Evolutionary conservation across 2,113 vertebrate genomes (phyloP), one percentile per base, ranked within the genome.

Genomic region (Upupa epops): DNA sequence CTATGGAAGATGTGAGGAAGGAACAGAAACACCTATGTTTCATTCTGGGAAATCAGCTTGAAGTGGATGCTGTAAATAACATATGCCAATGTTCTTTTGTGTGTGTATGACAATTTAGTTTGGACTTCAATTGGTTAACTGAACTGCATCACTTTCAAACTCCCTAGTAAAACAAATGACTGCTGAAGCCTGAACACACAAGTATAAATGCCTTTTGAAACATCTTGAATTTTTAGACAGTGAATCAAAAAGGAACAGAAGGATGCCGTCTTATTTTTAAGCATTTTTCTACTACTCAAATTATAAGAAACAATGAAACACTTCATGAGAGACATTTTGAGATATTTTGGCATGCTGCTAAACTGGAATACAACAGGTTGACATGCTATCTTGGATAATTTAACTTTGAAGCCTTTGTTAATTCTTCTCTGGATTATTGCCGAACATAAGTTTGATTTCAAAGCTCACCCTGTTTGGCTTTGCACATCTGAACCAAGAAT

Each of bases 301-400:
- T 89, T 51, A 32, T 49, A 88, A 89, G 93, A 89, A 94, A 92
- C 93, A 96, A 94, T 85, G 20, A 89, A 91, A 87, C 73, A 61
- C 48, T 79, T 72, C 26, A 45, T 71, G 66, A 89, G 69, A 94
- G 76, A 89, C 26, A 91, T 80, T 52, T 84, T 77, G 60, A 88
- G 86, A 91, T 83, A 73, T 91, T 91, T 83, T 96, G 92, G 93
- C 93, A 77, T 22, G 29, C 66, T 85, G 32, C 56, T 89, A 54
- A 88, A 83, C 75, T 85, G 84, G 86, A 92, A 87, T 65, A 82
- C 87, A 89, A 58, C 73, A 69, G 37, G 64, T 89, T 91, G 92
- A 92, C 93, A 74, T 46, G 17, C 34, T 85, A 25, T 59, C 68
- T 91, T 1, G 4, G 66, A 25, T 92, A 66, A 87, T 86, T 94